Evolutionary conservation across 1,140 invertebrate species (phyloP).

Genomic region (Pogonus chalceus): DNA sequence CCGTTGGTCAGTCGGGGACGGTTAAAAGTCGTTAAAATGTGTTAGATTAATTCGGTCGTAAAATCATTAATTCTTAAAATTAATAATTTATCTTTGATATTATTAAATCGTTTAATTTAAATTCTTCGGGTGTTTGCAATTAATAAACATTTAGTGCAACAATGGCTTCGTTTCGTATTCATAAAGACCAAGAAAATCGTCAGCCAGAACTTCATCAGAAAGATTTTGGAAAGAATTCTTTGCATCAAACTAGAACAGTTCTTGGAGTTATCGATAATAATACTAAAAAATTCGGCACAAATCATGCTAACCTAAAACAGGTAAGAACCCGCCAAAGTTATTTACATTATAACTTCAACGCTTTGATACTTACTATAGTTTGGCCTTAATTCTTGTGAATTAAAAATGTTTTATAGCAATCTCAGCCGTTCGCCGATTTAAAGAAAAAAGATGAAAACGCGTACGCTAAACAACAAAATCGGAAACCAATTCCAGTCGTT

Average conservation of each 20-base stretch:
- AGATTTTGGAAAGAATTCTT: slow-evolving; percentile 36
- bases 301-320: slow-evolving; percentile 30
- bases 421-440: slow-evolving; percentile 35
- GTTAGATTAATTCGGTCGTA: background rate
- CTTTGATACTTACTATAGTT: background rate
- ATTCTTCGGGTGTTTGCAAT: background rate
- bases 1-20: background rate
- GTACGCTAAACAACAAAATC: slow-evolving; percentile 26
- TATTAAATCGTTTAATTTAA: background rate
- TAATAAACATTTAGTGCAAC: slow-evolving; percentile 10
- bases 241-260: slow-evolving; percentile 46
- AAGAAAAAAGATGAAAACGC: slow-evolving; percentile 31
- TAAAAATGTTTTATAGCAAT: slow-evolving; percentile 20
- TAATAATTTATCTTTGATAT: background rate
- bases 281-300: slow-evolving; percentile 25
- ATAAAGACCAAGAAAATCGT: slow-evolving; percentile 57
- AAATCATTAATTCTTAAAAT: background rate
- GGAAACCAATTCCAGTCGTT: slow-evolving; percentile 30
- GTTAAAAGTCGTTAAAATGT: background rate
- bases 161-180: slow-evolving; percentile 54
- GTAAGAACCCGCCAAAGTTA: slow-evolving; percentile 28
- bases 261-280: slow-evolving; percentile 42
- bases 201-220: slow-evolving; percentile 31
- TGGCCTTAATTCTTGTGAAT: slow-evolving; percentile 5
- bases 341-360: background rate